A percentile compares a stretch with the other conserved stretches of the same genome.
Evolutionary conservation across 2,888 invertebrate genomes (phyloP).

Genomic region (Herminia tarsipennalis): DNA sequence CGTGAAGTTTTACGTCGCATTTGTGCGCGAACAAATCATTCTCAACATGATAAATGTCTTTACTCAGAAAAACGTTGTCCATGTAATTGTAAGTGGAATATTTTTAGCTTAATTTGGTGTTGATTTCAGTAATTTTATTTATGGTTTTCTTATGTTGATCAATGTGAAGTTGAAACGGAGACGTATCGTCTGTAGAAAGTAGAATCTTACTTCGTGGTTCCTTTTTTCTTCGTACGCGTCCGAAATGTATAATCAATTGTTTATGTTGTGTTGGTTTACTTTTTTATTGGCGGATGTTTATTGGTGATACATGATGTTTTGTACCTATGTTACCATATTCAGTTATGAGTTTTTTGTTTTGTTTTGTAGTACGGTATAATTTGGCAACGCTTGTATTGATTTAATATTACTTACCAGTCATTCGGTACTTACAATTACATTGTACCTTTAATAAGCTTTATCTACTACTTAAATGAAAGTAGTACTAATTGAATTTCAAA

Average conservation of each 20-base stretch:
- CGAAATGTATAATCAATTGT: conserved; percentile 21
- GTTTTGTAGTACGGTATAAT: too few relatives aligned
- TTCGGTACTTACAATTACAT: too few relatives aligned
- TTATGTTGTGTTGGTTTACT: conserved; percentile 9
- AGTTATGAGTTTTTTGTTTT: too few relatives aligned
- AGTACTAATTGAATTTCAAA: too few relatives aligned
- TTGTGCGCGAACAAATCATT: conserved; percentile 39
- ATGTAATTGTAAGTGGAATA: conserved; percentile 38
- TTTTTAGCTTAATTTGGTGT: conserved; percentile 32
- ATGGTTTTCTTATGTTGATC: conserved; percentile 29
- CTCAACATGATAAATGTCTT: conserved; percentile 44
- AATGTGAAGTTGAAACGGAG: conserved; percentile 19
- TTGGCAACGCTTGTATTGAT: too few relatives aligned
- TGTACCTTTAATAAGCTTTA: too few relatives aligned
- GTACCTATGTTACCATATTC: too few relatives aligned
- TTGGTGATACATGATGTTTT: too few relatives aligned
- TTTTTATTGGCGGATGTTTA: conserved; percentile 19
- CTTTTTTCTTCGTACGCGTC: conserved; percentile 22
- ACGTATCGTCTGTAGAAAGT: conserved; percentile 48
- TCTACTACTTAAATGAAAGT: too few relatives aligned
- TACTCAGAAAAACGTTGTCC: conserved; percentile 37
- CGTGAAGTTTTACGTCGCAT: conserved; percentile 23
- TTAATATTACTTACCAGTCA: too few relatives aligned
- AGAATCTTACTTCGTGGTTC: conserved; percentile 14
- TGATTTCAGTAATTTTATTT: conserved; percentile 37